Percentiles rank a stretch among this genome's conserved stretches.
Conservation (phyloP, 2,113 vertebrate species). For the zebrafish (Danio rerio) region DNA sequence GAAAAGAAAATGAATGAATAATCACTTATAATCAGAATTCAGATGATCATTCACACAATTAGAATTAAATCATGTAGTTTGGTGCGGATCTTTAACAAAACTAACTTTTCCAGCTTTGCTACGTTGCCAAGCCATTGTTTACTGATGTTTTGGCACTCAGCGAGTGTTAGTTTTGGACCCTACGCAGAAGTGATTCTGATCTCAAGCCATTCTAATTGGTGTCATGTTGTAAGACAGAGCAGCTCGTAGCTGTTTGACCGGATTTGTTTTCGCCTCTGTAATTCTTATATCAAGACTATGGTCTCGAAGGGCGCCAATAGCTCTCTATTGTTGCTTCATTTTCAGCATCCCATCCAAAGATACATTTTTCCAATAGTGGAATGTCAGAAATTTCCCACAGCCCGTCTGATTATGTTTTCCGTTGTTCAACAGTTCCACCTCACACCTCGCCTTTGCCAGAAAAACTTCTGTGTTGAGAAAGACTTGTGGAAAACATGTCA, state of each 20-base stretch:
- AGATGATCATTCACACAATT: neutral
- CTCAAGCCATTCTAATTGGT: conserved; percentile 5
- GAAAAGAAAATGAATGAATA: too few relatives aligned
- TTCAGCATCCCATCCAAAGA: conserved; percentile 43
- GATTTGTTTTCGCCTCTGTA: conserved; percentile 12
- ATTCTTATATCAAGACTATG: conserved; percentile 1
- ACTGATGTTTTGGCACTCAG: neutral
- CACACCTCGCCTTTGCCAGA: conserved; percentile 41
- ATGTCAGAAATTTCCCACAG: conserved; percentile 46
- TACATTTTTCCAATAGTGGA: conserved; percentile 46
- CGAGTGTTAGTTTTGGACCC: conserved; percentile 16
- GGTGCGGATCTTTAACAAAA: neutral
- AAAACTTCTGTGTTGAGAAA: conserved; percentile 59
- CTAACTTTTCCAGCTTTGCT: neutral
- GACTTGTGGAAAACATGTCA: conserved; percentile 61
- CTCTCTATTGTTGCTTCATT: conserved; percentile 36
- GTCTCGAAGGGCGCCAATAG: neutral
- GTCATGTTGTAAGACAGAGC: neutral
- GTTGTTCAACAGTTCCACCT: conserved; percentile 37
- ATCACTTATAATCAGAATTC: neutral
- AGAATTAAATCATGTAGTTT: neutral
- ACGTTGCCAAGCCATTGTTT: conserved; percentile 2
- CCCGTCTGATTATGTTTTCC: conserved; percentile 46
- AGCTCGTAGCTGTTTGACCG: neutral
- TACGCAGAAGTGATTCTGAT: conserved; percentile 12